These are phyloP conservation scores for Drosophila parabipectinata DNA, from an alignment of 1,140 invertebrate genomes.

Conservation along the genomic window DNA sequence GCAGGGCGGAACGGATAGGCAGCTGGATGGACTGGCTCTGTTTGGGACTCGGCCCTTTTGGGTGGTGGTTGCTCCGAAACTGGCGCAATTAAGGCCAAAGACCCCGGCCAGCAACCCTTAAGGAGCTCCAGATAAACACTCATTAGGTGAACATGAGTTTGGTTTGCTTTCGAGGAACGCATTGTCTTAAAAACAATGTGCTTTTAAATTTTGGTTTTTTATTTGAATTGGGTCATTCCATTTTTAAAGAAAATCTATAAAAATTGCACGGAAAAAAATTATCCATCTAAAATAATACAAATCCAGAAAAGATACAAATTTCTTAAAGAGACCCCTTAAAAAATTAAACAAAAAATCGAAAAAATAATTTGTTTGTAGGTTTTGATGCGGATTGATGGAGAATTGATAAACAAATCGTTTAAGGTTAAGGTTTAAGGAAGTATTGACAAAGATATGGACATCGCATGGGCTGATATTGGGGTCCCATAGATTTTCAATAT, in stretches of 20 bases:
- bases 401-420: neutral
- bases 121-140: slow-evolving; percentile 39
- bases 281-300: no score
- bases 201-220: neutral
- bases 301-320: no score
- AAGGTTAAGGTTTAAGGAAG: no score
- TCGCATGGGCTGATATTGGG: no score
- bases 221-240: slow-evolving; percentile 3
- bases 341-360: neutral
- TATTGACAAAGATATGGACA: no score
- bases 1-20: neutral
- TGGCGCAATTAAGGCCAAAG: slow-evolving; percentile 69
- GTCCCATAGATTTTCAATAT: no score
- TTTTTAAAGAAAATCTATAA: no score
- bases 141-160: slow-evolving; percentile 24
- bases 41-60: slow-evolving; percentile 18
- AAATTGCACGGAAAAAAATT: no score
- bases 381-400: neutral
- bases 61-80: slow-evolving; percentile 58
- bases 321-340: neutral
- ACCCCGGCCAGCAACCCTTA: slow-evolving; percentile 62
- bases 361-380: neutral
- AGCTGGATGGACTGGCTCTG: slow-evolving; percentile 38
- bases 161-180: slow-evolving; percentile 12
- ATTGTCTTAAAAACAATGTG: neutral